These are phyloP conservation scores for Orgyia antiqua DNA, from an alignment of 2,888 invertebrate genomes.

Conservation along the genomic window DNA sequence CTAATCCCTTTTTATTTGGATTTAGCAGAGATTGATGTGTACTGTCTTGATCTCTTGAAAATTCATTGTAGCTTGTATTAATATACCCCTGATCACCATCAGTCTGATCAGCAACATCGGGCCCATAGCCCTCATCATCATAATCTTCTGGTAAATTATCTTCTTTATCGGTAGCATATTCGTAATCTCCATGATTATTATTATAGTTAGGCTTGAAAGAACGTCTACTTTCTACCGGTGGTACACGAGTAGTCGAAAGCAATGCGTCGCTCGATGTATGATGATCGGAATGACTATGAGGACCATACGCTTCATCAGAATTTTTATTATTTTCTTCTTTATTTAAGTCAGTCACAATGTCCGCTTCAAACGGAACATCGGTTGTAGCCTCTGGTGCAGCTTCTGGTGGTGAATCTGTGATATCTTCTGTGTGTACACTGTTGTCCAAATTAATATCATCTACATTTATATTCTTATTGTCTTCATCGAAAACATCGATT, in stretches of 20 bases:
- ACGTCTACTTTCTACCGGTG: conserved; percentile 47
- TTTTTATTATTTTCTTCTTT: conserved; percentile 23
- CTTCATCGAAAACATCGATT: conserved; percentile 63
- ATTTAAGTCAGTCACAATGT: conserved; percentile 21
- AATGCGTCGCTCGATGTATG: conserved; percentile 36
- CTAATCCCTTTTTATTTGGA: conserved; percentile 48
- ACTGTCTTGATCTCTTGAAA: conserved; percentile 52
- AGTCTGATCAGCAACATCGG: conserved; percentile 58
- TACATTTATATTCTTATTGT: conserved; percentile 57
- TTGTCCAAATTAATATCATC: conserved; percentile 28
- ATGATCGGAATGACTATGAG: conserved; percentile 60
- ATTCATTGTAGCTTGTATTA: conserved; percentile 80
- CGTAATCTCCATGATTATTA: conserved; percentile 47
- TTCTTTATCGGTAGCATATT: conserved; percentile 58
- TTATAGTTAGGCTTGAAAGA: conserved; percentile 50
- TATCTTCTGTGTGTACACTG: conserved; percentile 26
- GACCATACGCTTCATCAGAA: conserved; percentile 37
- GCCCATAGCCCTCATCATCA: conserved; percentile 56
- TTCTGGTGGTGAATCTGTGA: conserved; percentile 14
- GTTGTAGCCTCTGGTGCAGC: conserved; percentile 19
- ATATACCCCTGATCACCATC: conserved; percentile 69
- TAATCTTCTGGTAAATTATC: conserved; percentile 58
- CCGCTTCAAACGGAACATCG: conserved; percentile 24
- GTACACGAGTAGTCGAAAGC: conserved; percentile 27
- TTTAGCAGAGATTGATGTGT: conserved; percentile 54